Percentiles rank a stretch among this genome's conserved stretches.
These are phyloP conservation scores for Sebastes hubbsi DNA, from an alignment of 2,797 vertebrate genomes.

Conservation along the genomic window DNA sequence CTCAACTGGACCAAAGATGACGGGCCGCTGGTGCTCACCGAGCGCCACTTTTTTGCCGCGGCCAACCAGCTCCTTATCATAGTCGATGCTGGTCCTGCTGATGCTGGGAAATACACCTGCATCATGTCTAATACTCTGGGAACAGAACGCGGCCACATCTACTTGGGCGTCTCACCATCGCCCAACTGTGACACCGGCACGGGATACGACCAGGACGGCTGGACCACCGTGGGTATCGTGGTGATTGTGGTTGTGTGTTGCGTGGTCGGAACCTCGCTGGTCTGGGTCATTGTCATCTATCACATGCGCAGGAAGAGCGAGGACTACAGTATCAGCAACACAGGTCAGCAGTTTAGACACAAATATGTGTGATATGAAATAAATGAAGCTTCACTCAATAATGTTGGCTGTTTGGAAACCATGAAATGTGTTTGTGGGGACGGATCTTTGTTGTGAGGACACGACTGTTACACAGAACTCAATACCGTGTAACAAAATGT, in stretches of 20 bases:
- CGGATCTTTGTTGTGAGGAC: background rate
- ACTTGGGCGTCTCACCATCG: constrained; percentile 89
- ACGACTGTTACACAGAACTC: background rate
- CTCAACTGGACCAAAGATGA: constrained; percentile 99
- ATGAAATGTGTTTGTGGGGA: background rate
- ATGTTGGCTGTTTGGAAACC: background rate
- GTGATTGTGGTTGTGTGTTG: constrained; percentile 99
- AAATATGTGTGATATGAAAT: background rate
- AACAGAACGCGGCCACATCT: constrained; percentile 92
- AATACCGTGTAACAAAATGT: background rate
- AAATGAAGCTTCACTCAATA: background rate
- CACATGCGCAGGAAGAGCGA: constrained; percentile 95
- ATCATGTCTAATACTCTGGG: constrained; percentile 97
- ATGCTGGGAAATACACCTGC: constrained; percentile 95
- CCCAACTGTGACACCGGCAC: constrained; percentile 90
- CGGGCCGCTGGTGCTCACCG: constrained; percentile 89
- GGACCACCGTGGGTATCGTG: constrained; percentile 96
- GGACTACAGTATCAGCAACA: constrained; percentile 98
- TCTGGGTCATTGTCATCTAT: constrained; percentile 99
- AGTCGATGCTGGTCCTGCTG: constrained; percentile 90
- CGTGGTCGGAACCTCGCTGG: constrained; percentile 96
- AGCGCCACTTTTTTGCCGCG: constrained; percentile 97
- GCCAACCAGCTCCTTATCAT: constrained; percentile 97
- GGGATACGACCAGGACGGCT: constrained; percentile 86
- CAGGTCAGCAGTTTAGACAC: constrained; percentile 82